A percentile compares a stretch with the other conserved stretches of the same genome.
Conservation (phyloP, 2,888 invertebrate species). For the Drosophila fulvimacula region DNA sequence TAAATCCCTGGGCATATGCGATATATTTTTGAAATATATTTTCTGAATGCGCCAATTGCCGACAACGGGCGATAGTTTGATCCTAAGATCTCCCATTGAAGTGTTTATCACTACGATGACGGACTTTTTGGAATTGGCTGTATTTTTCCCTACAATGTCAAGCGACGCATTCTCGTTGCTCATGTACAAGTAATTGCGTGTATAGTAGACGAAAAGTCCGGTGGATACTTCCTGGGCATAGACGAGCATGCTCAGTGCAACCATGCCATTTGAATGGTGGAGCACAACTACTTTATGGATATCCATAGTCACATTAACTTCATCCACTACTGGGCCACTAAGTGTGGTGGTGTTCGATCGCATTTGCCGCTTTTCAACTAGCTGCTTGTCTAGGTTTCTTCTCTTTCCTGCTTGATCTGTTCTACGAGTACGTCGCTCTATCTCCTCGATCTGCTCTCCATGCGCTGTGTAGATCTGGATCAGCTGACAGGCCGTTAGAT, state of each 20-base stretch:
- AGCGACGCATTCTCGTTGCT: background rate
- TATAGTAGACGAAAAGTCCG: background rate
- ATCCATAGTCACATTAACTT: no score
- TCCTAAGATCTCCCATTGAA: background rate
- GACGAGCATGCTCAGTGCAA: conserved; percentile 32
- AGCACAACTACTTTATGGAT: conserved; percentile 24
- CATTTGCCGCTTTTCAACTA: no score
- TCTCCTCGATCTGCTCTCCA: conserved; percentile 22
- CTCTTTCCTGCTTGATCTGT: background rate
- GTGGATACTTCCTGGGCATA: conserved; percentile 18
- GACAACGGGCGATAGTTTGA: conserved; percentile 8
- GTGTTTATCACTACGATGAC: conserved; percentile 11
- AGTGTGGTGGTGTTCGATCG: background rate
- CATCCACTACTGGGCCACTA: no score
- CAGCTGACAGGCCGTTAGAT: conserved; percentile 37
- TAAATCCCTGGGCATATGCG: conserved; percentile 28
- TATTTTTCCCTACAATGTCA: background rate
- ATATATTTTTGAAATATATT: background rate
- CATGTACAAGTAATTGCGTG: conserved; percentile 9
- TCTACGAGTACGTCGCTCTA: conserved; percentile 22
- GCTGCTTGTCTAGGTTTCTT: background rate
- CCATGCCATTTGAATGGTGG: conserved; percentile 11
- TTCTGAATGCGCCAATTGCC: conserved; percentile 49
- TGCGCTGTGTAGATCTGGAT: conserved; percentile 62
- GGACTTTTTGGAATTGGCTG: background rate